Evolutionary conservation across 2,113 vertebrate genomes (phyloP).

Genomic region (Naja naja): DNA sequence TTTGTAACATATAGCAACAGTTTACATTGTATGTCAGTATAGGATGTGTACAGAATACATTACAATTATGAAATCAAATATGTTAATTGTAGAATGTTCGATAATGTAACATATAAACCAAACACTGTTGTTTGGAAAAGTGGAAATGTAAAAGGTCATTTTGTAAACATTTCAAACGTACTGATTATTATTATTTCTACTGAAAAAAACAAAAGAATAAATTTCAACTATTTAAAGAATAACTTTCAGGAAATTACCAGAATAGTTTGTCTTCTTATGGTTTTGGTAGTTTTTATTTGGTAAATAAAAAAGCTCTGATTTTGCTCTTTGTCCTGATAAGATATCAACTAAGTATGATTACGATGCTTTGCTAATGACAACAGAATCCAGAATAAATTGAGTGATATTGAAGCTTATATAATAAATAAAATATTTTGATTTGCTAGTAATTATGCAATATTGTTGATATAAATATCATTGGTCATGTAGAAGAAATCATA

Average conservation of each 20-base stretch:
- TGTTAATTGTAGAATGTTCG: not conserved
- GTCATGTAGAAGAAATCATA: not conserved
- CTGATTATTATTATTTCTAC: not conserved
- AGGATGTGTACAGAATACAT: not conserved
- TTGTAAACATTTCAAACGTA: not conserved
- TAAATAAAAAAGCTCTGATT: not conserved
- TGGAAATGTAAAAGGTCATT: not conserved
- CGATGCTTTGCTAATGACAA: not conserved
- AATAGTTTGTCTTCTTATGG: not conserved
- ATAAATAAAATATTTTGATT: not conserved
- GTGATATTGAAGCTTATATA: not conserved
- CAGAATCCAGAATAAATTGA: not conserved
- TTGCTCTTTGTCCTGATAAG: not conserved
- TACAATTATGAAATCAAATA: not conserved
- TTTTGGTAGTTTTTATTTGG: not conserved
- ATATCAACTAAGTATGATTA: not conserved
- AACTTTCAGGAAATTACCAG: not conserved
- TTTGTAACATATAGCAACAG: not conserved
- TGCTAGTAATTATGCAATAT: not conserved
- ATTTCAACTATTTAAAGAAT: not conserved
- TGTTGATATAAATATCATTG: not conserved
- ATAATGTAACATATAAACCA: not conserved
- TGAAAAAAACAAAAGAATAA: not conserved
- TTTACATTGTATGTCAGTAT: not conserved
- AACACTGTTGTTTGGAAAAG: not conserved